A percentile compares a stretch with the other conserved stretches of the same genome.
Conservation (phyloP, 1,140 invertebrate genomes). For the Ectropis grisescens region DNA sequence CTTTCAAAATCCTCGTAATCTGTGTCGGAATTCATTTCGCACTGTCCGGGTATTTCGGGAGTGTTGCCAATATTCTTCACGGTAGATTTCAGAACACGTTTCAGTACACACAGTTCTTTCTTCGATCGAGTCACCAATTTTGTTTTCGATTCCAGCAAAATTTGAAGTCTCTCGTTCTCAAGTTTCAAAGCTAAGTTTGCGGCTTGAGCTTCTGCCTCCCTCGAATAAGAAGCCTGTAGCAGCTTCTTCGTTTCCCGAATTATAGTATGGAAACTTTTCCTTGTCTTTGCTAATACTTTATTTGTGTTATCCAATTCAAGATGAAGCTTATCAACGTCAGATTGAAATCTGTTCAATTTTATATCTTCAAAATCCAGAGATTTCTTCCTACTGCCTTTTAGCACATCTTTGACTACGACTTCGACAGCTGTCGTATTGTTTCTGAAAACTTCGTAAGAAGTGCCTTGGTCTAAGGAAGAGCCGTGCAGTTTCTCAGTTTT, state of each 20-base stretch:
- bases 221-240: slow-evolving; percentile 12
- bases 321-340: slow-evolving; percentile 13
- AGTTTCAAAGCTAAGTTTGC: slow-evolving; percentile 18
- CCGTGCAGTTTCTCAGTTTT: too few species aligned
- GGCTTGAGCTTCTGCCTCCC: slow-evolving; percentile 16
- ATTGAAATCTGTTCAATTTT: slow-evolving; percentile 4
- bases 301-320: slow-evolving; percentile 15
- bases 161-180: slow-evolving; percentile 27
- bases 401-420: slow-evolving; percentile 25
- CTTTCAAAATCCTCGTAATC: slow-evolving; percentile 20
- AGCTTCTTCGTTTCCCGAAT: slow-evolving; percentile 22
- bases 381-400: slow-evolving; percentile 5
- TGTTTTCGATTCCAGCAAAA: slow-evolving; percentile 18
- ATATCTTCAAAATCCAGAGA: slow-evolving; percentile 3
- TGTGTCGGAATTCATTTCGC: slow-evolving; percentile 11
- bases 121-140: slow-evolving; percentile 20
- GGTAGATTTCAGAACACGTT: slow-evolving; percentile 18
- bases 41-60: slow-evolving; percentile 2
- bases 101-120: slow-evolving; percentile 20
- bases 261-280: slow-evolving; percentile 12
- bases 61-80: slow-evolving; percentile 12
- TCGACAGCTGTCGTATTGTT: slow-evolving; percentile 30
- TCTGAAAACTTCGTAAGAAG: slow-evolving; percentile 23
- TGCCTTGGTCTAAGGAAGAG: slow-evolving; percentile 9
- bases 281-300: slow-evolving; percentile 7